A percentile compares a stretch with the other conserved stretches of the same genome.
These are phyloP conservation scores for Papilio polytes DNA, from an alignment of 1,140 invertebrate species.

Conservation along the genomic window DNA sequence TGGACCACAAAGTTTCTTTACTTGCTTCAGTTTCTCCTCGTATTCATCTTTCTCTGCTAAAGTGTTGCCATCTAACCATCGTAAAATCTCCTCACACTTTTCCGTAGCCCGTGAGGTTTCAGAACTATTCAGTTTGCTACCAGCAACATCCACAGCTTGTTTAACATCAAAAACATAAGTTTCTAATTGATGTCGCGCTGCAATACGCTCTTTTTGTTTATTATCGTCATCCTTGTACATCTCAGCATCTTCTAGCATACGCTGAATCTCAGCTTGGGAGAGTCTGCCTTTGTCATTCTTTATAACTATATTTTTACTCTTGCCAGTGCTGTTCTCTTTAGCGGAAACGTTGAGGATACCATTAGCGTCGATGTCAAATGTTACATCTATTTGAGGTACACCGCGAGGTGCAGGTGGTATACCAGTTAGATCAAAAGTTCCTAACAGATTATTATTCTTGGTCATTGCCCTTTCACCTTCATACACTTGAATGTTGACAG, in stretches of 20 bases:
- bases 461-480: constrained; percentile 91
- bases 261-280: constrained; percentile 95
- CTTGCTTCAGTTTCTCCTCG: constrained; percentile 89
- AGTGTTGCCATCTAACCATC: constrained; percentile 86
- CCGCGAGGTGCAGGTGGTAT: constrained; percentile 93
- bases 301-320: constrained; percentile 92
- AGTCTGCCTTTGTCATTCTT: constrained; percentile 97
- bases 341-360: constrained; percentile 89
- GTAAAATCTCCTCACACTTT: constrained; percentile 82
- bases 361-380: constrained; percentile 88
- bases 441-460: constrained; percentile 90
- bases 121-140: constrained; percentile 81
- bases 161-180: constrained; percentile 92
- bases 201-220: constrained; percentile 86
- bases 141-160: constrained; percentile 80
- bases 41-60: constrained; percentile 92
- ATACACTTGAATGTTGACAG: constrained; percentile 87
- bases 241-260: constrained; percentile 93
- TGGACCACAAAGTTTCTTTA: constrained; percentile 87
- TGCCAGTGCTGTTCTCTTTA: constrained; percentile 87
- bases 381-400: constrained; percentile 90
- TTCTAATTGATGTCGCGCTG: constrained; percentile 92
- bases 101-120: constrained; percentile 86
- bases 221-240: constrained; percentile 88
- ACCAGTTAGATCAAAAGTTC: constrained; percentile 90